A percentile compares a stretch with the other conserved stretches of the same genome.
Conservation (phyloP, 2,797 vertebrate species). For the Miichthys miiuy region DNA sequence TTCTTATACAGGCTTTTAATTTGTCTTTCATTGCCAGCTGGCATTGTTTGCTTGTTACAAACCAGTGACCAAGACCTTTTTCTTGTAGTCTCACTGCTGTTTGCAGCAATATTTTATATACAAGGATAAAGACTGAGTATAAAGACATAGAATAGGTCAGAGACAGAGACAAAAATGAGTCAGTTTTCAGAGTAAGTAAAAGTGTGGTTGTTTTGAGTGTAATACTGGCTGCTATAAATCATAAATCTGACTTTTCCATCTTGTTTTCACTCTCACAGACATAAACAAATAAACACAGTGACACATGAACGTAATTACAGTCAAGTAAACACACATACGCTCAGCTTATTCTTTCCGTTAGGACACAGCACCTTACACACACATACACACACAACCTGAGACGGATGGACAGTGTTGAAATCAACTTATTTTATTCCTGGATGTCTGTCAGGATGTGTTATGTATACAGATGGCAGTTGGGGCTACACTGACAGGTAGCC, state of each 20-base stretch:
- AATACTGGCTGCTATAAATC: neutral
- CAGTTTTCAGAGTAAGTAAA: neutral
- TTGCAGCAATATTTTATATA: neutral
- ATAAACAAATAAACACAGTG: conserved; percentile 11
- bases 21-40: conserved; percentile 67
- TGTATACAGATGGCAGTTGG: conserved; percentile 87
- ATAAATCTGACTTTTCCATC: neutral
- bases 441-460: conserved; percentile 87
- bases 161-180: neutral
- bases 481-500: conserved; percentile 65
- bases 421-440: conserved; percentile 72
- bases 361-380: neutral
- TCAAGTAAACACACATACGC: conserved; percentile 27
- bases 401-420: conserved; percentile 30
- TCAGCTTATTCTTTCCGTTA: conserved; percentile 2
- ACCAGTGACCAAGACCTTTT: conserved; percentile 49
- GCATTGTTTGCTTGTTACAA: conserved; percentile 55
- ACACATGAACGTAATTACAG: neutral
- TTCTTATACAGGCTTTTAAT: conserved; percentile 66
- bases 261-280: neutral
- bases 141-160: neutral
- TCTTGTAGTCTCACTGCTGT: conserved; percentile 1
- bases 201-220: neutral
- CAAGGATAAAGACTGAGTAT: neutral
- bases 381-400: conserved; percentile 7